phyloP scores from a whole-genome alignment of 2,888 invertebrate species.

The Coronaproctus castanopsis region DNA sequence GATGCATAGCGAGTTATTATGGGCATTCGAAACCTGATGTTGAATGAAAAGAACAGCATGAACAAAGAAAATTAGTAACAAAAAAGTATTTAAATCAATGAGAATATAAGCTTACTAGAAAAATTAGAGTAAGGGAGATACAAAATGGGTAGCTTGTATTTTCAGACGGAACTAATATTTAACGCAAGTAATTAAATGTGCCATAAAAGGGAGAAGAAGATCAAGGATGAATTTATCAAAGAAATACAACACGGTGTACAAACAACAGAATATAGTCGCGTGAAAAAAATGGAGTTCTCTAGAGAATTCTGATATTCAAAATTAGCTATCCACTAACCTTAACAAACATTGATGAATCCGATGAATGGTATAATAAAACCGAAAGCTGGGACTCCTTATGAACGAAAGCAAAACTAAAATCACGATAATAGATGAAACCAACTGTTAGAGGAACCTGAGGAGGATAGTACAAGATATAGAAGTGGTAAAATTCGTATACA shows the following conservation, averaged over 20 bases:
- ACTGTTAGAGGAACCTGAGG: too few relatives aligned
- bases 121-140: not conserved
- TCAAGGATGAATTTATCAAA: slow-evolving; percentile 2
- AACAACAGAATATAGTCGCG: not conserved
- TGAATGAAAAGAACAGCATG: not conserved
- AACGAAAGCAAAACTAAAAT: too few relatives aligned
- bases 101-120: not conserved
- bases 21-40: not conserved
- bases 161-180: not conserved
- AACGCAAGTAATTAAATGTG: not conserved
- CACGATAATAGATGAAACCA: too few relatives aligned
- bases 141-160: not conserved
- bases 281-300: not conserved
- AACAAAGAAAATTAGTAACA: not conserved
- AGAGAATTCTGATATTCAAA: not conserved
- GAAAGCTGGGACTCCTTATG: too few relatives aligned
- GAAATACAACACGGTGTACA: not conserved
- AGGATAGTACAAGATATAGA: too few relatives aligned
- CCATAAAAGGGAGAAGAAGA: not conserved
- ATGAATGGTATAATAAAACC: too few relatives aligned
- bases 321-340: not conserved
- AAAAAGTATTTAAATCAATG: not conserved
- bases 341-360: not conserved
- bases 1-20: not conserved
- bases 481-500: too few relatives aligned